Evolutionary conservation across 2,888 invertebrate genomes (phyloP).

Genomic region (Caenorhabditis doughertyi): DNA sequence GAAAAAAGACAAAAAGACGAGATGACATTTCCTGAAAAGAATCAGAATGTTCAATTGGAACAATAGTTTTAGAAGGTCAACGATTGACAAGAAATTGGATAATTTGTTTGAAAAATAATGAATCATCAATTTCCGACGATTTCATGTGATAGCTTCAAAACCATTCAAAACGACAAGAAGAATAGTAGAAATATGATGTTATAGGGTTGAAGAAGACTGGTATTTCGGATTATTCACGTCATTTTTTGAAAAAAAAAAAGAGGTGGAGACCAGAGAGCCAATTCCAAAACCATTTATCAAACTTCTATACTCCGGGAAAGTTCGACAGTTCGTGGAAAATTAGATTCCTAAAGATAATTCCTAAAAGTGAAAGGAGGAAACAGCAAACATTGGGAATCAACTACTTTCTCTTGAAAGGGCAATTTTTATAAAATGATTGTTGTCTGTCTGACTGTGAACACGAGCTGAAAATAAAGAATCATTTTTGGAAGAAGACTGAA

Average conservation of each 20-base stretch:
- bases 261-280: background rate
- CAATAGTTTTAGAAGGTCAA: background rate
- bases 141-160: background rate
- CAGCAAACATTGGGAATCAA: too few relatives aligned
- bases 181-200: background rate
- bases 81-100: background rate
- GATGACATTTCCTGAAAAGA: constrained; percentile 42
- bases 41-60: background rate
- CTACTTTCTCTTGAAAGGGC: too few relatives aligned
- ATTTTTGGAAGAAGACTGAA: constrained; percentile 5
- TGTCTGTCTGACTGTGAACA: background rate
- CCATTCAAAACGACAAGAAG: background rate
- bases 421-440: background rate
- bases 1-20: constrained; percentile 43
- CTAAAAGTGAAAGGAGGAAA: too few relatives aligned
- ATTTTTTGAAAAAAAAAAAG: background rate
- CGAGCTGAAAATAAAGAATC: background rate
- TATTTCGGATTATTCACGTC: constrained; percentile 22
- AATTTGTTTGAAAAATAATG: background rate
- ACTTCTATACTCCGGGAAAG: background rate
- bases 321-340: too few relatives aligned
- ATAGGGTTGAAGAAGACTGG: constrained; percentile 9
- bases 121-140: background rate
- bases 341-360: too few relatives aligned
- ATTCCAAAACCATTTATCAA: background rate